Evolutionary conservation across 2,888 invertebrate species (phyloP), one percentile per base, ranked within the genome.

Genomic region (Drosophila anomelani): DNA sequence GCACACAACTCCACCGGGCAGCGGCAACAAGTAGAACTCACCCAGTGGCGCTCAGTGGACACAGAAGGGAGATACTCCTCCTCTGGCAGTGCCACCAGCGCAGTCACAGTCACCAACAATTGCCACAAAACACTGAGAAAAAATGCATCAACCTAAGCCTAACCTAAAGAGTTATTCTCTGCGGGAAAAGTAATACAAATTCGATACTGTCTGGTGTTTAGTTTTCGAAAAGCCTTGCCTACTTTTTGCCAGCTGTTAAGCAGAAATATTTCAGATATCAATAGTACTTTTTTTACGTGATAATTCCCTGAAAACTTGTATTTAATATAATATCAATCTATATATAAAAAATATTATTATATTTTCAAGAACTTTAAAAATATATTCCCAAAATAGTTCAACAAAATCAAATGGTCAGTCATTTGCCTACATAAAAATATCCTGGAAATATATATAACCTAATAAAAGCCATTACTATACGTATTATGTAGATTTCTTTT

Each of bases 71-170:
- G 64, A 51, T 41, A 53, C 61, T 62, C 53, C 57, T 15, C 44
- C 60, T 53, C 32, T 43, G 38, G 68, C 72, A 67, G 67, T 76
- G 75, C 80, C 88, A 88, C 80, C 88, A 82, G 81, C 77, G 80
- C 90, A 89, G 77, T 66, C 70, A 38, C 62, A 64, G 54, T 51
- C 53, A 71, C 70, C 62, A 43, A 43, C 51, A 55, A 47, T 58
- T 43, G 41, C 53, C 39, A 26, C 38, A 39, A n/a, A 3, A 32
- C 64, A 64, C 64, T 51, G 41, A 9, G 20, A 20, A 23, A 63
- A 64, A 63, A 17, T 9, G 15, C 7, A 7, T 4, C 13, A 4
- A 36, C 20, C 20, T 20, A 20, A 20, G 20, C 20, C 20, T 20
- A 20, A 20, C 29, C 29, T 26, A 26, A 26, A 5, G 4, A 26